Evolutionary conservation across 2,888 invertebrate genomes (phyloP), one percentile per base, ranked within the genome.

Genomic region (Trichogramma dendrolimi): DNA sequence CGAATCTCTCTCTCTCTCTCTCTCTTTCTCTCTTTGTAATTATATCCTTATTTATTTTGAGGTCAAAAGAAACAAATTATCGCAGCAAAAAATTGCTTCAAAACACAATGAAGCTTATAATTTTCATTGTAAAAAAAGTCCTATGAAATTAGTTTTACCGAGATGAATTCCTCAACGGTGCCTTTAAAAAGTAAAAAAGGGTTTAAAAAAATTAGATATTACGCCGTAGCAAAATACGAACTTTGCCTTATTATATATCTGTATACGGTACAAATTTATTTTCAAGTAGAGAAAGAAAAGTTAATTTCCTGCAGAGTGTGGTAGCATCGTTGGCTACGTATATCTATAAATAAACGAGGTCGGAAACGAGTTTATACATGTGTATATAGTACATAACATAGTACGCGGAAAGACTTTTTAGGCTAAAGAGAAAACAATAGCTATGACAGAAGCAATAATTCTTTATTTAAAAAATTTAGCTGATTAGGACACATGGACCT

Each of bases 401-500:
- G 46, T 51, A 43, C 4, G n/a, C 40, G 38, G 11, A n/a, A n/a
- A 14, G 14, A 14, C 14, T 14, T 14, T 14, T 14, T 14, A 14
- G 14, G 14, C 14, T 14, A 14, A 14, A 14, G 14, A 14, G 14
- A 14, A 14, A 14, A 14, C 58, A 43, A 53, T 58, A 59, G 60
- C 61, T 53, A 50, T 60, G 59, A 44, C 55, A 66, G 66, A 67
- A 64, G 60, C 65, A 67, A 67, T 62, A 58, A 62, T 61, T 61
- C 65, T 58, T 70, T 67, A 68, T 70, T 71, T 71, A 67, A 62
- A 49, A 57, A 64, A 64, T 61, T 58, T 57, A 59, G 61, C 62
- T 64, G 69, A 72, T 72, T 71, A 70, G 67, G 57, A 60, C 46
- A 47, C 50, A 67, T 67, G 57, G 66, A 61, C 50, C 49, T 61